phyloP scores from a whole-genome alignment of 2,888 invertebrate genomes.

The Helobdella robusta region DNA sequence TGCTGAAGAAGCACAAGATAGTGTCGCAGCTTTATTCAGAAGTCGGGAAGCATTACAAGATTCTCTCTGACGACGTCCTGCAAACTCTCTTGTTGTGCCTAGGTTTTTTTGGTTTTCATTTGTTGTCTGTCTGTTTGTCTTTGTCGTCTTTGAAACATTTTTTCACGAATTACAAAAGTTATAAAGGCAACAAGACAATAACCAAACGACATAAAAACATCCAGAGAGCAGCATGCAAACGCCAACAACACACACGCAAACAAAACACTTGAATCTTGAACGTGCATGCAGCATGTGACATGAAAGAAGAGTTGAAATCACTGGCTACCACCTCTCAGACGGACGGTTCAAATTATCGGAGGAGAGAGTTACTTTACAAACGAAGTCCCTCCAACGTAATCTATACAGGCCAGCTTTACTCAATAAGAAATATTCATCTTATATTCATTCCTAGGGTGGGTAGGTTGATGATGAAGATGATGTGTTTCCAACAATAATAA shows the following conservation, averaged over 20 bases:
- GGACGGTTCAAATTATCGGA: too few relatives aligned
- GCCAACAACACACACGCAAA: too few relatives aligned
- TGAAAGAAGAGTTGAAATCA: too few relatives aligned
- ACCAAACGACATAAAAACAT: too few relatives aligned
- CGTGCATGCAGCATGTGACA: too few relatives aligned
- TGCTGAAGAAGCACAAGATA: conserved; percentile 13
- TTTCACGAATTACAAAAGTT: background rate
- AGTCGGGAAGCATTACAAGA: background rate
- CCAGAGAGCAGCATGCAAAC: too few relatives aligned
- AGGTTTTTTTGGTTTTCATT: background rate
- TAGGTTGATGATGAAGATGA: background rate
- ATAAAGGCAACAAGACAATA: too few relatives aligned
- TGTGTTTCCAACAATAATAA: background rate
- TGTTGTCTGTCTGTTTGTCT: background rate
- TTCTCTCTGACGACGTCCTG: conserved; percentile 18
- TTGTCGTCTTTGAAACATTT: background rate
- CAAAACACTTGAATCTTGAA: too few relatives aligned
- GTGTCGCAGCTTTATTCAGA: background rate
- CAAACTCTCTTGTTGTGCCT: conserved; percentile 15
- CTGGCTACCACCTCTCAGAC: too few relatives aligned
- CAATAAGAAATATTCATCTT: conserved; percentile 6
- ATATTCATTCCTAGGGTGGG: conserved; percentile 15
- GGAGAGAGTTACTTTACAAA: too few relatives aligned
- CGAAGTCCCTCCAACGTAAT: conserved; percentile 15
- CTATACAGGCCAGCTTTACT: conserved; percentile 18